Conservation (phyloP, 2,113 vertebrate genomes). For the Gasterosteus nipponicus region DNA sequence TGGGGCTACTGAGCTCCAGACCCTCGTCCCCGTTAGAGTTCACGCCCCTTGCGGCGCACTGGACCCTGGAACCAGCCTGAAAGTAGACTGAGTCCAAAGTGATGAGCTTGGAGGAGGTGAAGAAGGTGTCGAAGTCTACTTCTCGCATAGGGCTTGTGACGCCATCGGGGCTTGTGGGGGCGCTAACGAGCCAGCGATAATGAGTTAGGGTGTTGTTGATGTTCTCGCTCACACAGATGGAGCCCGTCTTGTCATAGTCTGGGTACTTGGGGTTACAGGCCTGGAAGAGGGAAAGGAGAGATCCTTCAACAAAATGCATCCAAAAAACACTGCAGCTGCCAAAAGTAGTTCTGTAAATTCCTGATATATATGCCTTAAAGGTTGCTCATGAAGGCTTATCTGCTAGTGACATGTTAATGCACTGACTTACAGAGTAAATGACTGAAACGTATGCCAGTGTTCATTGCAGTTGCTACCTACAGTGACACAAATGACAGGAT, state of each 20-base stretch:
- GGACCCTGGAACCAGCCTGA: conserved; percentile 91
- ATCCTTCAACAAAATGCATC: background rate
- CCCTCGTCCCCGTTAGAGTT: conserved; percentile 88
- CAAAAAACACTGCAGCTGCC: background rate
- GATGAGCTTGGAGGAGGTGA: conserved; percentile 94
- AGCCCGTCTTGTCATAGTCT: conserved; percentile 91
- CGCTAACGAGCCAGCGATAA: conserved; percentile 93
- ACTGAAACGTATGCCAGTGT: conserved; percentile 12
- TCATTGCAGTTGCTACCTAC: conserved; percentile 79
- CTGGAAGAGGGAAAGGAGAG: conserved; percentile 70
- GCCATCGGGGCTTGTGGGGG: conserved; percentile 86
- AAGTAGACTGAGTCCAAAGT: conserved; percentile 95
- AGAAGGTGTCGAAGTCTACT: conserved; percentile 94
- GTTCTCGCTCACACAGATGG: conserved; percentile 90
- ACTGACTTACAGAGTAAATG: conserved; percentile 7
- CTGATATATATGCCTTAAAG: conserved; percentile 16
- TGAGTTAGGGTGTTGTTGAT: conserved; percentile 92
- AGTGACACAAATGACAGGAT: conserved; percentile 93
- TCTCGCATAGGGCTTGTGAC: conserved; percentile 94
- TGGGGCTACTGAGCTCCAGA: conserved; percentile 88
- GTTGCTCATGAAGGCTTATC: conserved; percentile 17
- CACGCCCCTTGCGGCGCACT: conserved; percentile 91
- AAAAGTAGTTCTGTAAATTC: conserved; percentile 8
- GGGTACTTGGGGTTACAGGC: conserved; percentile 93
- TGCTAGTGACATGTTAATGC: conserved; percentile 9